Evolutionary conservation across 2,888 invertebrate species (phyloP).

Genomic region (Lasius fuliginosus): DNA sequence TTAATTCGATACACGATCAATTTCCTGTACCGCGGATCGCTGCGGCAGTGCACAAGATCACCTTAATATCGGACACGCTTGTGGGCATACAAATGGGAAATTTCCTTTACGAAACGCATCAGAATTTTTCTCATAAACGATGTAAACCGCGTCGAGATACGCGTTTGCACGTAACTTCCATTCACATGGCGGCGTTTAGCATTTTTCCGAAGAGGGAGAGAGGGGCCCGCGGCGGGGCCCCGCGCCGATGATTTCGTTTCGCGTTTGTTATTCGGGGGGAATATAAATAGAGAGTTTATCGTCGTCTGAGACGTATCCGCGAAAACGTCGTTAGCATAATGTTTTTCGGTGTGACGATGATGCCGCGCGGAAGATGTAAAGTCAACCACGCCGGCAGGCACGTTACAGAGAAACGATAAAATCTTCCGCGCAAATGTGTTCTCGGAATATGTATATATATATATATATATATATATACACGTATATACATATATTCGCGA

Average conservation of each 20-base stretch:
- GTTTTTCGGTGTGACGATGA: constrained; percentile 58
- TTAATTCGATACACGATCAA: constrained; percentile 2
- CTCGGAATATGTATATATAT: neutral
- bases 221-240: neutral
- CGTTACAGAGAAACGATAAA: neutral
- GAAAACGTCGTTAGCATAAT: constrained; percentile 78
- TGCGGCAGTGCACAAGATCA: neutral
- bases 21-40: neutral
- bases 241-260: constrained; percentile 58
- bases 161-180: constrained; percentile 48
- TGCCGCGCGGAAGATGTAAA: constrained; percentile 56
- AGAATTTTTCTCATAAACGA: constrained; percentile 55
- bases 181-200: constrained; percentile 59
- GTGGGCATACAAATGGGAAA: constrained; percentile 75
- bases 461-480: neutral
- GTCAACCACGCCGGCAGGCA: constrained; percentile 18
- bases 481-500: neutral
- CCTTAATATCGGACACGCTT: constrained; percentile 57
- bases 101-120: constrained; percentile 50
- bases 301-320: constrained; percentile 69
- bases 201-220: constrained; percentile 47
- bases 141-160: constrained; percentile 37
- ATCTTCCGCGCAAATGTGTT: neutral
- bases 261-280: constrained; percentile 70
- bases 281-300: constrained; percentile 82